Evolutionary conservation across 1,140 invertebrate species (phyloP), one percentile per base, ranked within the genome.

Genomic region (Microplitis demolitor): DNA sequence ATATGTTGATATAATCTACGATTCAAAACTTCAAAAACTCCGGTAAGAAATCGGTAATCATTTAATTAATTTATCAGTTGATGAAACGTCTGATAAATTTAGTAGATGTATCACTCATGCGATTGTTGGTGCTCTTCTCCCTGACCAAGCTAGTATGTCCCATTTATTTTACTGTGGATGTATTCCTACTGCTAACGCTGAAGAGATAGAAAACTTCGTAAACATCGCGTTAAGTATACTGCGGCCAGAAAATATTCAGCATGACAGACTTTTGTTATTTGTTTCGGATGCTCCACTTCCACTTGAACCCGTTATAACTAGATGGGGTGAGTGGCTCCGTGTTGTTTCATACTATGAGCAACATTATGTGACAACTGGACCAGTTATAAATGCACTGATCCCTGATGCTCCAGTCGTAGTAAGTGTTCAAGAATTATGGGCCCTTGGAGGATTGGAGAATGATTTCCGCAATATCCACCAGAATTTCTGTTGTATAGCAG

Each of bases 291-390:
- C 74, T 69, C 68, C 78, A 34, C 74, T 87, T 34, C 82, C 82
- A 61, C 84, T 82, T 68, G 73, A 83, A 74, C 83, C 82, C 67
- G 75, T 83, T 56, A 16, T 85, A 50, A 86, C 84, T 45, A 73
- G 83, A 16, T 87, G 83, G 84, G 82, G 82, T 71, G 86, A 82
- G 13, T 87, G 83, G 85, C 66, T 85, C n/a, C 71, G 80, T 61
- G 79, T 82, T 69, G 80, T 66, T 71, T 35, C 75, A 56, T 85
- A 76, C 76, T 84, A 82, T 68, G 66, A 69, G 71, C 72, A 80
- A 31, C 35, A 84, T 80, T 81, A 79, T 70, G 71, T 75, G n/a
- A 16, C 24, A 9, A 45, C 54, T 8, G 3, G n/a, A 33, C 24
- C 13, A 2, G 66, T 67, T 1, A 34, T 67, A 9, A 5, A 31